Percentiles rank a stretch among this genome's conserved stretches.
phyloP scores from a whole-genome alignment of 2,888 invertebrate genomes.

The Hedya salicella region DNA sequence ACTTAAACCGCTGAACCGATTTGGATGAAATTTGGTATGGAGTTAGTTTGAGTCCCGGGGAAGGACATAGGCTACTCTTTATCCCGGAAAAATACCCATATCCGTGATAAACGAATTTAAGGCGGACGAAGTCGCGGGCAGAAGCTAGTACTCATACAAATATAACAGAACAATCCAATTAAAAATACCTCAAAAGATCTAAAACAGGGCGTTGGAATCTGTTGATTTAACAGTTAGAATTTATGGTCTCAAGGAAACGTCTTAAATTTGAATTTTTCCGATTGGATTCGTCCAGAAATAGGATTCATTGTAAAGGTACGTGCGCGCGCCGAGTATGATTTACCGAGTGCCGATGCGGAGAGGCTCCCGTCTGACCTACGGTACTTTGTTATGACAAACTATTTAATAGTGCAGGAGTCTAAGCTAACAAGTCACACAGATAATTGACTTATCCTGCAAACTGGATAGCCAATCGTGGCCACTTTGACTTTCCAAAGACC shows the following conservation, averaged over 20 bases:
- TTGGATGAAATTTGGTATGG: too few relatives aligned
- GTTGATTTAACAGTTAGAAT: conserved; percentile 38
- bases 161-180: conserved; percentile 1
- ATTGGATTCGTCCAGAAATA: conserved; percentile 40
- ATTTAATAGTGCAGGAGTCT: neutral
- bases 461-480: too few relatives aligned
- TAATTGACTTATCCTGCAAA: too few relatives aligned
- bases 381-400: neutral
- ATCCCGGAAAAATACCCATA: too few relatives aligned
- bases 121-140: too few relatives aligned
- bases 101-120: too few relatives aligned
- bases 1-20: too few relatives aligned
- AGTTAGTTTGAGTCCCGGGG: too few relatives aligned
- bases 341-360: neutral
- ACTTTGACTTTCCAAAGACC: too few relatives aligned
- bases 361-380: conserved; percentile 11
- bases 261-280: conserved; percentile 44
- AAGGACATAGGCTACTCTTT: too few relatives aligned
- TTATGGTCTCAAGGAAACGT: conserved; percentile 33
- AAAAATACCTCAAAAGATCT: neutral
- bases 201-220: conserved; percentile 11
- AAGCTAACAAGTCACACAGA: neutral
- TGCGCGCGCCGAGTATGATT: conserved; percentile 32
- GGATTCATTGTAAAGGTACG: conserved; percentile 35
- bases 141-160: neutral